Evolutionary conservation across 2,797 vertebrate genomes (phyloP), one percentile per base, ranked within the genome.

Genomic region (Knipowitschia caucasica): DNA sequence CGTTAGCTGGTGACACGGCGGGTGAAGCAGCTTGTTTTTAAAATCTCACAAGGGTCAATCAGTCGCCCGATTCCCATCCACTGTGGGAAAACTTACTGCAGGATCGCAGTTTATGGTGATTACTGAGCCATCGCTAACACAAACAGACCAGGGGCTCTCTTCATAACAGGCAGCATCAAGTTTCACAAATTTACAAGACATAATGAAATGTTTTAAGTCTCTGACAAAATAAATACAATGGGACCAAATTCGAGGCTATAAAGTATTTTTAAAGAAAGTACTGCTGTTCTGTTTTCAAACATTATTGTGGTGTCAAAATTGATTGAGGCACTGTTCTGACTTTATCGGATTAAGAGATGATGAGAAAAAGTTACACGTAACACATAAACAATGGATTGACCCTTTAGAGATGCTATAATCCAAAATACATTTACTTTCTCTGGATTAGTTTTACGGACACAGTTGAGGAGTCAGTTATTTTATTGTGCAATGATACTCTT

Each of bases 1-100:
- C 62, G 67, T 86, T 77, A 78, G 50, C 18, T 12, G 38, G 75
- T 71, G 82, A 87, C 86, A 88, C 85, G 81, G 77, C 55, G 56
- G 86, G 80, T 73, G 80, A 74, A 70, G 67, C 60, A 29, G 55
- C 45, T 50, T 84, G 82, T 86, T 85, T 82, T 63, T 45, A 26
- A 69, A 79, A 70, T 69, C 54, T 53, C 24, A 49, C 54, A 73
- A 64, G 76, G 89, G 87, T 88, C 83, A 88, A 30, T 55, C 70
- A 78, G 84, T 71, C 88, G 75, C 66, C 64, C 60, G n/a, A 72
- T 89, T 92, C 88, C 86, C 90, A 91, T 78, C 77, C 67, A 67
- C 78, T 77, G 73, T 83, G 88, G 81, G 83, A 88, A 89, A 72
- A 71, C 58, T 53, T 64, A 38, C 56, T 18, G 39, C 33, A 59